These are phyloP conservation scores for Echeneis naucrates DNA, from an alignment of 2,797 vertebrate genomes.

Conservation along the genomic window DNA sequence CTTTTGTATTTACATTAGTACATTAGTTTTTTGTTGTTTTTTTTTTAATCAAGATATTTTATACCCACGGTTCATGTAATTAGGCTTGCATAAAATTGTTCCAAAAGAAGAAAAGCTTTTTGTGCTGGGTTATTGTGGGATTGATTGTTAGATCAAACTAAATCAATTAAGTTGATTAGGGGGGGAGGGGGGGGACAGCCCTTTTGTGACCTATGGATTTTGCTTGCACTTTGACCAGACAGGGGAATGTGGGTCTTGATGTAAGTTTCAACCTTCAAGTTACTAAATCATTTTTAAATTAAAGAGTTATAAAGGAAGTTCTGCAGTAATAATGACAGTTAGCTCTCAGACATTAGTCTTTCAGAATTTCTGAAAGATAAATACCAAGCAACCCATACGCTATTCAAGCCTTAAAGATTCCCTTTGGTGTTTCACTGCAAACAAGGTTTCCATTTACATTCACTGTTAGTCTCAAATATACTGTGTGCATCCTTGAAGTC, in stretches of 20 bases:
- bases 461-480: background rate
- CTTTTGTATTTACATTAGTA: background rate
- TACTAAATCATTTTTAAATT: background rate
- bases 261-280: background rate
- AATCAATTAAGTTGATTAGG: background rate
- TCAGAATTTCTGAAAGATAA: conserved; percentile 5
- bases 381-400: background rate
- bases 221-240: background rate
- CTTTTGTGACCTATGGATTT: background rate
- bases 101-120: background rate
- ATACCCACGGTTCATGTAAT: background rate
- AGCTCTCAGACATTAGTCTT: background rate
- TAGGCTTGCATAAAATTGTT: background rate
- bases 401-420: conserved; percentile 4
- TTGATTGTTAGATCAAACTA: background rate
- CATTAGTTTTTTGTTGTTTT: background rate
- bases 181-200: too few species aligned
- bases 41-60: background rate
- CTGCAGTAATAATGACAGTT: conserved; percentile 14
- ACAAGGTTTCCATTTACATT: conserved; percentile 7
- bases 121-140: background rate
- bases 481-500: background rate
- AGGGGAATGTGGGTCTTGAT: background rate
- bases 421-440: conserved; percentile 7
- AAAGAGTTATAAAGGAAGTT: background rate